Evolutionary conservation across 2,113 vertebrate species (phyloP).

Genomic region (Edolisoma coerulescens): DNA sequence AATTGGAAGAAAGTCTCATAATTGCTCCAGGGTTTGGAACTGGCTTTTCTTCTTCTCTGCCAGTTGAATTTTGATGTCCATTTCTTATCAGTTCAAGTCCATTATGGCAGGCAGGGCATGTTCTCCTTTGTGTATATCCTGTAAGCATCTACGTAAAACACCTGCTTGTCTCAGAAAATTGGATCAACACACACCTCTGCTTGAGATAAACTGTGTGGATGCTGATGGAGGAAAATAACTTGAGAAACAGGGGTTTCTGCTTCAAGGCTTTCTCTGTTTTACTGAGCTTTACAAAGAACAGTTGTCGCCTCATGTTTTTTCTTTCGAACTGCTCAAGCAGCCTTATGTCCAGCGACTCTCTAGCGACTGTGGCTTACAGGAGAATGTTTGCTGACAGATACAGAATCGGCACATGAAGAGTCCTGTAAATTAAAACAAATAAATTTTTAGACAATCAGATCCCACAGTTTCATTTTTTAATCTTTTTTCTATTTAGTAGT

Average conservation of each 20-base stretch:
- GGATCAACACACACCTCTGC: background rate
- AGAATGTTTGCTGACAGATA: conserved; percentile 57
- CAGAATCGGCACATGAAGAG: conserved; percentile 48
- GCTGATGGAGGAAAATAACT: conserved; percentile 21
- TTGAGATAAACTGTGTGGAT: conserved; percentile 15
- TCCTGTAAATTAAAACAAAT: conserved; percentile 67
- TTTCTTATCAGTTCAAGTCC: background rate
- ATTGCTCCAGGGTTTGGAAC: background rate
- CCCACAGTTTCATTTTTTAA: background rate
- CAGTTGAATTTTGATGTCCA: background rate
- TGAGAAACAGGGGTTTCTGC: conserved; percentile 37
- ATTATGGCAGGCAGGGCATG: background rate
- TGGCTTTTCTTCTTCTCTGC: background rate
- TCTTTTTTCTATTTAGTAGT: background rate
- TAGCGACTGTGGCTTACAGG: conserved; percentile 37
- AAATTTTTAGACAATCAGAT: conserved; percentile 52
- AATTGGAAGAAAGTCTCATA: background rate
- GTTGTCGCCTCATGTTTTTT: background rate
- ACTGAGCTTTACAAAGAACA: conserved; percentile 36
- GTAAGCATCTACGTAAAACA: background rate
- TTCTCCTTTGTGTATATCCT: background rate
- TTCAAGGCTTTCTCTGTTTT: conserved; percentile 51
- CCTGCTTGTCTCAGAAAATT: conserved; percentile 22
- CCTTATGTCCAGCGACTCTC: conserved; percentile 45
- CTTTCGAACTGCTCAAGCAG: conserved; percentile 45